These are phyloP conservation scores for Bambusicola thoracicus DNA, from an alignment of 2,113 vertebrate species.

Conservation along the genomic window DNA sequence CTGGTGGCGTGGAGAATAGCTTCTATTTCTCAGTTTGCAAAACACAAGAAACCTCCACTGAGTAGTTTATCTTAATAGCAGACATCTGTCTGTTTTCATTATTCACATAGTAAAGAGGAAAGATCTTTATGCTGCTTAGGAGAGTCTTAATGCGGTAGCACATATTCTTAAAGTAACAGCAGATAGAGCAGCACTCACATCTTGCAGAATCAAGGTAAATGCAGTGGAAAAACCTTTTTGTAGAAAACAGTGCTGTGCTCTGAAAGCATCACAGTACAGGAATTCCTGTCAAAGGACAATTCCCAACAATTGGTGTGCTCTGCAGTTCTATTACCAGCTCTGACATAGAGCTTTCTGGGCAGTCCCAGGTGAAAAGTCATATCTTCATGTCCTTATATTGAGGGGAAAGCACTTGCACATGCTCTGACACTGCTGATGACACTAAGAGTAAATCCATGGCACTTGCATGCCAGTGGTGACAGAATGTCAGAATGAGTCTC, in stretches of 20 bases:
- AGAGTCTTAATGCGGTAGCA: not conserved
- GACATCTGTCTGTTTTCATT: slow-evolving; percentile 4
- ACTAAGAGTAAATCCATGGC: not conserved
- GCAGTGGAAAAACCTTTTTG: not conserved
- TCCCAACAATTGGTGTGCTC: not conserved
- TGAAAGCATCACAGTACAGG: not conserved
- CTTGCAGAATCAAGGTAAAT: not conserved
- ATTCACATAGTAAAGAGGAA: not conserved
- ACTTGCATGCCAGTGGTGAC: not conserved
- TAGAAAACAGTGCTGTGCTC: not conserved
- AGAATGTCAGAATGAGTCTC: not conserved
- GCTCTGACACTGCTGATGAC: not conserved
- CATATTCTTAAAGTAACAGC: not conserved
- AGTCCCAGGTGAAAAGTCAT: not conserved
- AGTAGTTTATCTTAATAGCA: slow-evolving; percentile 23
- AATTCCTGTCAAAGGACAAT: not conserved
- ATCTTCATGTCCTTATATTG: not conserved
- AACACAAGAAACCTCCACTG: slow-evolving; percentile 5
- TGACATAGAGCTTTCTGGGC: not conserved
- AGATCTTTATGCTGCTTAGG: not conserved
- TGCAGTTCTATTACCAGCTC: not conserved
- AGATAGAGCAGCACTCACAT: not conserved
- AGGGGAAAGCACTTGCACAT: not conserved
- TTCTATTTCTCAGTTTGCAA: slow-evolving; percentile 15
- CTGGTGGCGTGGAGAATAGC: slow-evolving; percentile 15